Conservation (phyloP, 2,113 vertebrate species). For the Agapornis roseicollis region DNA sequence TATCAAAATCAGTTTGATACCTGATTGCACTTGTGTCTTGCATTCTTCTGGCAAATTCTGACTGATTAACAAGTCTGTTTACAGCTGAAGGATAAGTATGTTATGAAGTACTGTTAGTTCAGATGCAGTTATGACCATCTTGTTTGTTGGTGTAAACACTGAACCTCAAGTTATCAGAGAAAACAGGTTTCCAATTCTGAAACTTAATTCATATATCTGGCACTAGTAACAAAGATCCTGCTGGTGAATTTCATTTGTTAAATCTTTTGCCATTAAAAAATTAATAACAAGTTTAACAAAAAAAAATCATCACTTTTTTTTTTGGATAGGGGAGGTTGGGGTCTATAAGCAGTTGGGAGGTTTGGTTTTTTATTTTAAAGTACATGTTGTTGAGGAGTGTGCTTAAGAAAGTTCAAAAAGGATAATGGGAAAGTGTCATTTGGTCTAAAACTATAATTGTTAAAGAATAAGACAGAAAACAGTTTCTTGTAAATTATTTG, state of each 20-base stretch:
- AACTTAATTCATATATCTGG: not conserved
- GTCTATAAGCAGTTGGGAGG: not conserved
- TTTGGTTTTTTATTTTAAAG: not conserved
- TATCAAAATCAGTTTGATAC: not conserved
- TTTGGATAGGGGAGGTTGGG: fast-evolving
- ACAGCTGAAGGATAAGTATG: not conserved
- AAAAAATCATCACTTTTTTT: not conserved
- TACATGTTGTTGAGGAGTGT: not conserved
- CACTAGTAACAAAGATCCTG: not conserved
- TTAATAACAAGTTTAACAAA: not conserved
- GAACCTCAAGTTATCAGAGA: not conserved
- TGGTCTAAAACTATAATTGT: constrained; percentile 40
- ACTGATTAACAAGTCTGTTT: not conserved
- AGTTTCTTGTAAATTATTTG: not conserved
- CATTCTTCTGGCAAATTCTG: not conserved
- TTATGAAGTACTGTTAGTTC: constrained; percentile 1
- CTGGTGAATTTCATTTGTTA: not conserved
- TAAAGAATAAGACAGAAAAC: constrained; percentile 23
- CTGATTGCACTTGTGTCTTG: not conserved
- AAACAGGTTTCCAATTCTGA: not conserved
- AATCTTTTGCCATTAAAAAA: not conserved
- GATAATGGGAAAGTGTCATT: constrained; percentile 57
- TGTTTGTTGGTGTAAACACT: not conserved
- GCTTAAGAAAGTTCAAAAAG: constrained; percentile 54
- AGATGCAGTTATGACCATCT: not conserved